Conservation (phyloP, 1,140 invertebrate species). For the Hycleus phaleratus region DNA sequence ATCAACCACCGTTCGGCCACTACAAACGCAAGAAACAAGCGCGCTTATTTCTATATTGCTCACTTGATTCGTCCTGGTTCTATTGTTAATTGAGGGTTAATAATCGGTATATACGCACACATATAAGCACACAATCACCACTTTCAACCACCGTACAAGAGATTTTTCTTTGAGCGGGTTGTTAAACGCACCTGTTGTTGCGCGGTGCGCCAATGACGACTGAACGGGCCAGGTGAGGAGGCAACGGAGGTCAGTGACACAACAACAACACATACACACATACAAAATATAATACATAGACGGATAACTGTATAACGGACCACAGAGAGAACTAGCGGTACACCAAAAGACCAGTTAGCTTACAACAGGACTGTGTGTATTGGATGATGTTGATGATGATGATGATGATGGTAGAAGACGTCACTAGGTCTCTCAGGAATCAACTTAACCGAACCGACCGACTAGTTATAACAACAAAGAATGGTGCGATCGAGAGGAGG, state of each 20-base stretch:
- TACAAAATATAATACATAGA: no score
- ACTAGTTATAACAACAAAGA: no score
- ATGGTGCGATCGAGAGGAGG: no score
- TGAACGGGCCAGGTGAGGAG: conserved; percentile 37
- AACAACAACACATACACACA: conserved; percentile 7
- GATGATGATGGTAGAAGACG: not conserved
- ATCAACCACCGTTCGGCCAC: no score
- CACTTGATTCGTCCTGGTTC: no score
- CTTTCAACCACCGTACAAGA: no score
- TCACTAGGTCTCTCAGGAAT: conserved; percentile 5
- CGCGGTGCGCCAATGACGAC: conserved; percentile 36
- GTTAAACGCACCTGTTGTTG: conserved; percentile 36
- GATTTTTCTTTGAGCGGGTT: not conserved
- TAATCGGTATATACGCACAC: no score
- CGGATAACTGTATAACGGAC: conserved; percentile 1
- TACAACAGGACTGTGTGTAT: conserved; percentile 12
- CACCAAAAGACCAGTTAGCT: conserved; percentile 2
- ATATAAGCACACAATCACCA: no score
- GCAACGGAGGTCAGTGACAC: conserved; percentile 37
- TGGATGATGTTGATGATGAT: not conserved
- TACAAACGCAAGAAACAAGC: no score
- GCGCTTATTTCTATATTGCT: no score
- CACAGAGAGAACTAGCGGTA: conserved; percentile 2
- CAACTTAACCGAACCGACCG: no score
- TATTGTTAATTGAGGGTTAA: no score